Evolutionary conservation across 2,113 vertebrate species (phyloP), one percentile per base, ranked within the genome.

Genomic region (Pteronura brasiliensis): DNA sequence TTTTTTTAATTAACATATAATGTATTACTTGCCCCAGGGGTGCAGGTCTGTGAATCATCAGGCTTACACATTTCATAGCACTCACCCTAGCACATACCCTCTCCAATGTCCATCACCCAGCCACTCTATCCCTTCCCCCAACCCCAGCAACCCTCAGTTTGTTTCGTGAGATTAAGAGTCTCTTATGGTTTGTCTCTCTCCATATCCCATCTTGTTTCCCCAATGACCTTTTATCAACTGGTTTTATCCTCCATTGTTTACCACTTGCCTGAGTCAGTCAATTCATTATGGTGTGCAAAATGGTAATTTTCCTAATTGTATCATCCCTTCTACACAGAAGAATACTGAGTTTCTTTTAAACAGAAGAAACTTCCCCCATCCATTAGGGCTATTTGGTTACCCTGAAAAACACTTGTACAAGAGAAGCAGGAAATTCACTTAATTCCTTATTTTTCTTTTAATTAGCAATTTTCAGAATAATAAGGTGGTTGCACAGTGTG

Each of bases 381-480:
- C 36, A 89, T 34, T 90, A 74, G 44, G 31, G 55, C 52, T 93
- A 85, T 39, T 29, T 81, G 52, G 87, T 55, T 97, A 92, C 34
- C 23, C 76, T 76, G 61, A 92, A 90, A 90, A 90, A 89, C 7
- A 65, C 12, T 47, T 80, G 88, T 88, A 90, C n/a, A 20, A 29
- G 52, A 85, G n/a, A 97, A 88, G 27, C 42, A 88, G 65, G 47
- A 77, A 79, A 95, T 90, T 25, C 69, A 39, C 15, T 95, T 87
- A 90, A 92, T 84, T 94, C n/a, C 31, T 91, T 74, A 88, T 39
- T 87, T 92, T 94, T 93, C 61, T 96, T 90, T 94, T 84, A 90
- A 79, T 80, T 74, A 93, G 44, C 8, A 69, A 88, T 81, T 90
- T 88, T 74, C 65, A 76, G 63, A 69, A 61, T 71, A 82, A 55